Evolutionary conservation across 2,888 invertebrate genomes (phyloP), one percentile per base, ranked within the genome.

Genomic region (Morpho achilles): DNA sequence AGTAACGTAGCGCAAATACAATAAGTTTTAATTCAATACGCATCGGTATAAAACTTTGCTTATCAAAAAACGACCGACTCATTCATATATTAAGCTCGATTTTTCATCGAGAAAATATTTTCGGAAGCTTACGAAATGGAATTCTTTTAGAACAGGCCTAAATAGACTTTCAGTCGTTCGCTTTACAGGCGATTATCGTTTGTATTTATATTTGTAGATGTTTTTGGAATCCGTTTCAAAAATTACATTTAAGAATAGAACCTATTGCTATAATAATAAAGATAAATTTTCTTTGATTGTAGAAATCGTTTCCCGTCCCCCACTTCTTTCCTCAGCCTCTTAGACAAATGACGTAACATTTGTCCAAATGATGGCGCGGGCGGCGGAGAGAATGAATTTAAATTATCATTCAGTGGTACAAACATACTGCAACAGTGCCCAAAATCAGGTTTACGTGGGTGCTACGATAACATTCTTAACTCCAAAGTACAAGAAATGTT

Each of bases 321-420:
- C 80, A 69, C 76, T 65, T 79, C 76, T 65, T 74, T 64, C 76
- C 70, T 73, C 84, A 77, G 69, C 69, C 88, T 84, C 84, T 82
- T 80, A 89, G 91, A 91, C 84, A 91, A 91, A 91, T 91, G 90
- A 87, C 81, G 82, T 82, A 84, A 82, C 91, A 91, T 91, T 91
- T 91, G 91, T 91, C 91, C 91, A 88, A 91, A 91, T 91, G 91
- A 91, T 91, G 91, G 91, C 90, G 90, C 89, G 89, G 90, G 90
- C 89, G 90, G 84, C 83, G 84, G 82, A 91, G 91, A 91, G 90
- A 91, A 91, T 91, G 91, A 91, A 91, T 91, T 91, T 91, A 91
- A 91, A 91, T 91, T 91, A 91, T 91, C 91, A 91, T 91, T 89
- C 91, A 88, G 89, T 89, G 86, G 81, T 90, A 86, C 84, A 82